Conservation (phyloP, 1,140 invertebrate genomes). For the Lordiphosa stackelbergi region DNA sequence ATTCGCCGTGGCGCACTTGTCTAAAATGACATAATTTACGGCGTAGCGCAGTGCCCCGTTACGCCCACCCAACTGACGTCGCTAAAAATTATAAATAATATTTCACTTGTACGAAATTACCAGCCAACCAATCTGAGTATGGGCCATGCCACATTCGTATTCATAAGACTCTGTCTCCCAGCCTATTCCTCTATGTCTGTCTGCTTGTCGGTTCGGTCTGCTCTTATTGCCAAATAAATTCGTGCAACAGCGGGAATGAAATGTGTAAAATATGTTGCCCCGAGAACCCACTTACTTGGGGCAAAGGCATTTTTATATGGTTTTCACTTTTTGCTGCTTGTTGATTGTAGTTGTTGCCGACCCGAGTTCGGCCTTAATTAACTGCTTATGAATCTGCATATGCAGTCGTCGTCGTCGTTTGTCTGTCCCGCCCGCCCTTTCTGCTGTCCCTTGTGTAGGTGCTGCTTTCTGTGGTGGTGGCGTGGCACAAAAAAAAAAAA, state of each 20-base stretch:
- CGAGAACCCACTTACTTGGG: slow-evolving; percentile 32
- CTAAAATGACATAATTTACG: slow-evolving; percentile 74
- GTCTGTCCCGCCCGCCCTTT: neutral
- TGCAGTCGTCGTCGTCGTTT: slow-evolving; percentile 45
- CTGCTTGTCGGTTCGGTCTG: slow-evolving; percentile 35
- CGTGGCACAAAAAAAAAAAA: slow-evolving; percentile 25
- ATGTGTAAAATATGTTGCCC: slow-evolving; percentile 71
- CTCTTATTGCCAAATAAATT: slow-evolving; percentile 74
- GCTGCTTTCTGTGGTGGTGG: neutral
- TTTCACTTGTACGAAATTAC: slow-evolving; percentile 71
- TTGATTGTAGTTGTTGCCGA: slow-evolving; percentile 53
- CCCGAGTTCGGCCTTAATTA: slow-evolving; percentile 60
- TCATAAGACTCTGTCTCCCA: slow-evolving; percentile 46
- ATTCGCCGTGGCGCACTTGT: slow-evolving; percentile 62
- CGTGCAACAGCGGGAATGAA: slow-evolving; percentile 71
- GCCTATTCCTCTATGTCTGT: slow-evolving; percentile 26
- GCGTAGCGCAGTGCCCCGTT: slow-evolving; percentile 65
- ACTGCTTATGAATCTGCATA: slow-evolving; percentile 74
- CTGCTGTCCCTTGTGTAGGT: slow-evolving; percentile 9
- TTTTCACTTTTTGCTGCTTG: slow-evolving; percentile 58
- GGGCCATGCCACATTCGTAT: slow-evolving; percentile 32
- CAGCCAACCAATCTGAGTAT: slow-evolving; percentile 17
- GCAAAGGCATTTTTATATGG: slow-evolving; percentile 54
- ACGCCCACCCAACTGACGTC: slow-evolving; percentile 70
- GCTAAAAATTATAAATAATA: slow-evolving; percentile 73